Evolutionary conservation across 1,140 invertebrate genomes (phyloP).

Genomic region (Macrobrachium nipponense): DNA sequence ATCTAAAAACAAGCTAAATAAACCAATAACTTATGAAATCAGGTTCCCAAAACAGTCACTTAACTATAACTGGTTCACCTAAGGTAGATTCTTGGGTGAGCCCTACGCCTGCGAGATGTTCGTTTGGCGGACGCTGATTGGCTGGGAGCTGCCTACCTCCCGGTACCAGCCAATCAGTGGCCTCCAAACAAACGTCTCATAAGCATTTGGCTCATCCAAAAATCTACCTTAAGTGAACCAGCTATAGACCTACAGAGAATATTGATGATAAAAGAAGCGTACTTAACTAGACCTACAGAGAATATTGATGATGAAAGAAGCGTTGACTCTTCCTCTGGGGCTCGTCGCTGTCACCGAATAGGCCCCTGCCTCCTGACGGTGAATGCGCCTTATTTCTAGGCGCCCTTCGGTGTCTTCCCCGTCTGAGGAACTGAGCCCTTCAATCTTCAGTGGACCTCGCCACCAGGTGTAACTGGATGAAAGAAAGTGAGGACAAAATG

Average conservation of each 20-base stretch:
- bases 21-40: background rate
- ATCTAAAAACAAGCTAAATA: background rate
- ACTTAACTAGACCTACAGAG: background rate
- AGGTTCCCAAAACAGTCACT: background rate
- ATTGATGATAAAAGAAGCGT: no score
- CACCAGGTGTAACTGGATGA: conserved; percentile 11
- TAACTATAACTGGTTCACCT: no score
- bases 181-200: no score
- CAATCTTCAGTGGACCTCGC: background rate
- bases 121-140: no score
- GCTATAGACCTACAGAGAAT: no score
- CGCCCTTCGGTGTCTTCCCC: background rate
- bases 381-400: background rate
- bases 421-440: background rate
- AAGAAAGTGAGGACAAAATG: background rate
- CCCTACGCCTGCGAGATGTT: no score
- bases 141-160: no score
- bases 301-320: background rate
- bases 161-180: no score
- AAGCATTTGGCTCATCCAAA: no score
- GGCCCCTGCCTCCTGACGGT: background rate
- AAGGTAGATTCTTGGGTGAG: no score
- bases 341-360: background rate
- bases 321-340: background rate
- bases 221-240: no score